Conservation (phyloP, 2,797 vertebrate species). For the Centropyge bicolor region DNA sequence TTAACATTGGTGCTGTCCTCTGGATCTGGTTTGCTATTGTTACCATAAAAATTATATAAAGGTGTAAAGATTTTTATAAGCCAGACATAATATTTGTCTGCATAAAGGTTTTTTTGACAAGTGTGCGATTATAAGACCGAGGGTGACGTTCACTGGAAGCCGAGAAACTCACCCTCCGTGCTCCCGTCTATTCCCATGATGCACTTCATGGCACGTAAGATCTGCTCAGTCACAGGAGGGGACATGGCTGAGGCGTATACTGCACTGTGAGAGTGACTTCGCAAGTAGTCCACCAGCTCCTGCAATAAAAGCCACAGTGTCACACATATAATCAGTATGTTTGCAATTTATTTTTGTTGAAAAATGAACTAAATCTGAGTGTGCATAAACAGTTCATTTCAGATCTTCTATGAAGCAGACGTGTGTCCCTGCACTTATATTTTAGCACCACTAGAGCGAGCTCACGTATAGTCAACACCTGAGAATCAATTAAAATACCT, state of each 20-base stretch:
- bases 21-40: constrained; percentile 68
- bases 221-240: constrained; percentile 88
- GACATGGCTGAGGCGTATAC: constrained; percentile 92
- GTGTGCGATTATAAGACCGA: background rate
- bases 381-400: background rate
- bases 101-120: constrained; percentile 27
- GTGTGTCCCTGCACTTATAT: constrained; percentile 51
- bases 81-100: constrained; percentile 54
- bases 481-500: constrained; percentile 63
- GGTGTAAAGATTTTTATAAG: constrained; percentile 58
- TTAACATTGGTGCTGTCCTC: constrained; percentile 65
- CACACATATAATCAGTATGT: background rate
- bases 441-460: constrained; percentile 75
- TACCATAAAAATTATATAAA: constrained; percentile 64
- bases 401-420: background rate
- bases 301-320: constrained; percentile 69
- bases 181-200: constrained; percentile 92
- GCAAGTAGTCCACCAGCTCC: constrained; percentile 93
- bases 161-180: constrained; percentile 86
- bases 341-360: background rate
- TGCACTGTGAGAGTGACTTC: constrained; percentile 90
- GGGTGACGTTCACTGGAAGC: constrained; percentile 27
- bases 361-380: background rate
- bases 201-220: constrained; percentile 91
- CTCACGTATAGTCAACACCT: constrained; percentile 63